A percentile compares a stretch with the other conserved stretches of the same genome.
These are phyloP conservation scores for Philopedon plagiatum DNA, from an alignment of 2,888 invertebrate species.

Conservation along the genomic window DNA sequence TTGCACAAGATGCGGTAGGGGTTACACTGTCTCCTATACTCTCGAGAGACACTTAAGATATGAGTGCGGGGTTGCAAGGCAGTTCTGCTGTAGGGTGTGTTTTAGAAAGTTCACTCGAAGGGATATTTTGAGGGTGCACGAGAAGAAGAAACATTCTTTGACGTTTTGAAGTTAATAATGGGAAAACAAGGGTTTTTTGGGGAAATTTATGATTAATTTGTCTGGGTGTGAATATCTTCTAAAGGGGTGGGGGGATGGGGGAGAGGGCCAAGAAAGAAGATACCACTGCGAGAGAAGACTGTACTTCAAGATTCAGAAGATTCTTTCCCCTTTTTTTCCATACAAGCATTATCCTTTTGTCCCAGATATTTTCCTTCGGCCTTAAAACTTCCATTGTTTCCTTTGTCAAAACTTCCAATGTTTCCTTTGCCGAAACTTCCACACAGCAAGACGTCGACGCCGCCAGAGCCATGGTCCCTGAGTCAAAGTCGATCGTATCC, in stretches of 20 bases:
- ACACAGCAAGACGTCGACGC: neutral
- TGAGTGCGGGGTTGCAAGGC: conserved; percentile 65
- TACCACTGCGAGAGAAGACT: neutral
- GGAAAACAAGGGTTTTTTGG: neutral
- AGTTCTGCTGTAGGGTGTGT: conserved; percentile 70
- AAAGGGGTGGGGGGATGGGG: conserved; percentile 1
- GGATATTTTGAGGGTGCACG: conserved; percentile 63
- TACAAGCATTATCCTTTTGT: neutral
- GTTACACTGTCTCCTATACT: conserved; percentile 71
- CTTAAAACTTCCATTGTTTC: neutral
- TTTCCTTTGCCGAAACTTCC: neutral
- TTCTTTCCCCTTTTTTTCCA: neutral
- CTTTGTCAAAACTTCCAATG: neutral
- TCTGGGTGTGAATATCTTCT: neutral
- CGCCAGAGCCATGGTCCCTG: neutral
- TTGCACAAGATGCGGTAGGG: conserved; percentile 74
- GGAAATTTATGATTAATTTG: neutral
- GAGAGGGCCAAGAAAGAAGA: neutral
- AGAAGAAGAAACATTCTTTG: conserved; percentile 59
- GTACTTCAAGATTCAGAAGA: neutral
- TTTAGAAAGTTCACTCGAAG: conserved; percentile 63
- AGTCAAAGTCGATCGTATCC: no score
- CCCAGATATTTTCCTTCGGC: neutral
- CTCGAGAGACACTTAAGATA: conserved; percentile 61
- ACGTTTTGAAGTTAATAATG: neutral